Evolutionary conservation across 1,140 invertebrate genomes (phyloP).

Genomic region (Stegodyphus mimosarum): DNA sequence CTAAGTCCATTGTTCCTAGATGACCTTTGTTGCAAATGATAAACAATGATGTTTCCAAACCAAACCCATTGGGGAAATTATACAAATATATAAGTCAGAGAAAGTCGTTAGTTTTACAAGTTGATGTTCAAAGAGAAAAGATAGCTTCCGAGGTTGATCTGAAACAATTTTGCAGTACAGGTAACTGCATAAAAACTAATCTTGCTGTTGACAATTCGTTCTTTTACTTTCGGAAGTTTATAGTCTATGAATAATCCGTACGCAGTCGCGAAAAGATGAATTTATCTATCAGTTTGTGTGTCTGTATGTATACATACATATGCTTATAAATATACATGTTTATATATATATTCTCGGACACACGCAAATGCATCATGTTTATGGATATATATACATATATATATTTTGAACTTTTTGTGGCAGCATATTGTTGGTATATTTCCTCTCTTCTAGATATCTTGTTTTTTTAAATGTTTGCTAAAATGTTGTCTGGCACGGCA

Average conservation of each 20-base stretch:
- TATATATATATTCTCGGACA: conserved; percentile 51
- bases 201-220: conserved; percentile 58
- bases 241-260: conserved; percentile 55
- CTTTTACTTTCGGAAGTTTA: conserved; percentile 50
- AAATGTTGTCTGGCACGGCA: conserved; percentile 37
- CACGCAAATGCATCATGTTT: conserved; percentile 28
- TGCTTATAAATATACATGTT: conserved; percentile 51
- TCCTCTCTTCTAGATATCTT: conserved; percentile 33
- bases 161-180: conserved; percentile 44
- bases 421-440: conserved; percentile 56
- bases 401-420: conserved; percentile 58
- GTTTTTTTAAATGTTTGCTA: conserved; percentile 48
- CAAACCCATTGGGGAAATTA: conserved; percentile 53
- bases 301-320: conserved; percentile 50
- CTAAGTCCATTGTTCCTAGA: conserved; percentile 60
- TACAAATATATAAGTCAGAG: conserved; percentile 53
- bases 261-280: conserved; percentile 55
- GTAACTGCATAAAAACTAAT: conserved; percentile 52
- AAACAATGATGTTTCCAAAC: conserved; percentile 56
- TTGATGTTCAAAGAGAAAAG: conserved; percentile 54
- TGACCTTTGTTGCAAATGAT: conserved; percentile 58
- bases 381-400: conserved; percentile 49
- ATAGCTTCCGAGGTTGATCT: conserved; percentile 45
- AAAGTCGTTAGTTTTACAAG: conserved; percentile 55
- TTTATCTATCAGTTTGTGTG: conserved; percentile 56